These are phyloP conservation scores for Leucophenga maculata DNA, from an alignment of 2,888 invertebrate species.

Conservation along the genomic window DNA sequence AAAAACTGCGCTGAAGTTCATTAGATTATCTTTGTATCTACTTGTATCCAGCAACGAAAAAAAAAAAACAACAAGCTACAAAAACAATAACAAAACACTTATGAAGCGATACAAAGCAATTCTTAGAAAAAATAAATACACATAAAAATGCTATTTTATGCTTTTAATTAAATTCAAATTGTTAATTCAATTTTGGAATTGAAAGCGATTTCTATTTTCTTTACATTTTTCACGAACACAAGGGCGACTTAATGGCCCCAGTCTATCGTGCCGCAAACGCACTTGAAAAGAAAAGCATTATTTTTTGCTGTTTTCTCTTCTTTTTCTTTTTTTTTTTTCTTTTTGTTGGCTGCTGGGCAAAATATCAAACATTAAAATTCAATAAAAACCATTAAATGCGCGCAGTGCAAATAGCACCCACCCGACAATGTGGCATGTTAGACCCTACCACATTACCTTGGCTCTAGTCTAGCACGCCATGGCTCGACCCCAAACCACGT, in stretches of 20 bases:
- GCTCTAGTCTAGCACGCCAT: background rate
- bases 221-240: background rate
- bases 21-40: too few species aligned
- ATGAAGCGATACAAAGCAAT: too few species aligned
- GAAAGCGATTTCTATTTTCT: background rate
- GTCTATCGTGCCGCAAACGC: background rate
- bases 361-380: constrained; percentile 64
- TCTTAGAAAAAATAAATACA: background rate
- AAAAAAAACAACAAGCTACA: background rate
- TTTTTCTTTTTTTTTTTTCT: background rate
- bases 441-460: background rate
- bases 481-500: background rate
- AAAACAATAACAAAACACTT: too few species aligned
- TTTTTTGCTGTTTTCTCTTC: background rate
- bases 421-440: constrained; percentile 11
- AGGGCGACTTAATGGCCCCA: background rate
- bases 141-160: constrained; percentile 16
- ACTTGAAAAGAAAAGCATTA: background rate
- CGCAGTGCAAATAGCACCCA: constrained; percentile 41
- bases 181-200: constrained; percentile 28
- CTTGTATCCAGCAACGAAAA: background rate
- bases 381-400: constrained; percentile 58
- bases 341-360: constrained; percentile 22
- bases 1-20: too few species aligned
- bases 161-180: constrained; percentile 59